These are phyloP conservation scores for Prolemur simus DNA, from an alignment of 2,113 vertebrate species.

Conservation along the genomic window DNA sequence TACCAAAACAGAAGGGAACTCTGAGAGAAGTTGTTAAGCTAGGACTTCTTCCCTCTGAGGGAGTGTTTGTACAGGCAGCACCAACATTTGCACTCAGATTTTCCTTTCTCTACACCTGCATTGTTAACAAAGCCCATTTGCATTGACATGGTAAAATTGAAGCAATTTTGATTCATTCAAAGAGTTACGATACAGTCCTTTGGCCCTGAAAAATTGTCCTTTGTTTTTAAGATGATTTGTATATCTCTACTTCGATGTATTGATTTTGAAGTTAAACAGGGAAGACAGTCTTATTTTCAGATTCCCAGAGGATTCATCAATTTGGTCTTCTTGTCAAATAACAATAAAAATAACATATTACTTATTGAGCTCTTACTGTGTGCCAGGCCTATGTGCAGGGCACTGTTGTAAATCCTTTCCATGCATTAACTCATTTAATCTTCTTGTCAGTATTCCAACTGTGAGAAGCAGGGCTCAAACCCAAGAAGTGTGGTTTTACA, in stretches of 20 bases:
- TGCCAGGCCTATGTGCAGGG: not conserved
- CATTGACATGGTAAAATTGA: not conserved
- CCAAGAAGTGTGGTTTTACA: not conserved
- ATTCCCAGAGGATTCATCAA: not conserved
- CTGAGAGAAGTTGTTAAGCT: not conserved
- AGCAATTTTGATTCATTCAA: not conserved
- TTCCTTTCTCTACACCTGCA: not conserved
- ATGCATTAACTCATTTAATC: not conserved
- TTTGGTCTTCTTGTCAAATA: not conserved
- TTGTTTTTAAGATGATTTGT: not conserved
- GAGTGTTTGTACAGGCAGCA: not conserved
- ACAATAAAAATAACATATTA: not conserved
- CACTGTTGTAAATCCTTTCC: not conserved
- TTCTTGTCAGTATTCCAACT: not conserved
- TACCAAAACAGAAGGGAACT: not conserved
- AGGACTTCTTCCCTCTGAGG: not conserved
- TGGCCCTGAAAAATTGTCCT: not conserved
- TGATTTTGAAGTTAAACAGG: conserved; percentile 24
- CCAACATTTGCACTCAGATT: not conserved
- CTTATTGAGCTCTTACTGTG: not conserved
- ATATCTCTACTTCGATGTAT: not conserved
- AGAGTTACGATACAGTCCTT: not conserved
- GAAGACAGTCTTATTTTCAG: conserved; percentile 37
- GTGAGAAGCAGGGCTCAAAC: not conserved
- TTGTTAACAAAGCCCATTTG: not conserved